phyloP scores from a whole-genome alignment of 1,140 invertebrate species.

The Hetaerina americana region DNA sequence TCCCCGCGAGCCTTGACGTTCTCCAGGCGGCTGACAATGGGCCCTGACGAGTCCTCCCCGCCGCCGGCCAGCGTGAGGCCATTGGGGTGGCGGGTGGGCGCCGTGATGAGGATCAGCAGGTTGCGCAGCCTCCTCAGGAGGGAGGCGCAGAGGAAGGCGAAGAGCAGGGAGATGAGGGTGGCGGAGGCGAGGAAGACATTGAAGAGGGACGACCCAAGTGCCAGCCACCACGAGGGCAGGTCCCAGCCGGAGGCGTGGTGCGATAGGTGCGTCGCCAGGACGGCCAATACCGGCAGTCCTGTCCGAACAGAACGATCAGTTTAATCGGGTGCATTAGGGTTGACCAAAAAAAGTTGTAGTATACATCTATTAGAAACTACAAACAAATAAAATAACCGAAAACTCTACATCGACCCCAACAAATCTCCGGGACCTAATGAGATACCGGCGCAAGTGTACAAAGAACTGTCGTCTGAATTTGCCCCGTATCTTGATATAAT shows the following conservation, averaged over 20 bases:
- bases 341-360: too few relatives aligned
- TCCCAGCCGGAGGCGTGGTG: constrained; percentile 36
- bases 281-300: constrained; percentile 40
- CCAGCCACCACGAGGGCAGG: constrained; percentile 42
- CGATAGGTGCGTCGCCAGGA: constrained; percentile 39
- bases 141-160: constrained; percentile 36
- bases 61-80: background rate
- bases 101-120: constrained; percentile 14
- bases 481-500: too few relatives aligned
- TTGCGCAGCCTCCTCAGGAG: constrained; percentile 35
- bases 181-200: constrained; percentile 40
- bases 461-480: too few relatives aligned
- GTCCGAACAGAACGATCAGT: too few relatives aligned
- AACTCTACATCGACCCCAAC: too few relatives aligned
- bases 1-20: background rate
- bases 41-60: background rate
- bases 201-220: constrained; percentile 36
- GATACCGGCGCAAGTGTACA: too few relatives aligned
- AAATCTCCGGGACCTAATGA: too few relatives aligned
- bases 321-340: too few relatives aligned
- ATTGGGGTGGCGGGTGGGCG: background rate
- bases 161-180: constrained; percentile 35
- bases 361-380: too few relatives aligned
- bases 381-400: too few relatives aligned
- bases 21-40: background rate